Evolutionary conservation across 2,113 vertebrate genomes (phyloP).

Genomic region (Brevimyrus niger): DNA sequence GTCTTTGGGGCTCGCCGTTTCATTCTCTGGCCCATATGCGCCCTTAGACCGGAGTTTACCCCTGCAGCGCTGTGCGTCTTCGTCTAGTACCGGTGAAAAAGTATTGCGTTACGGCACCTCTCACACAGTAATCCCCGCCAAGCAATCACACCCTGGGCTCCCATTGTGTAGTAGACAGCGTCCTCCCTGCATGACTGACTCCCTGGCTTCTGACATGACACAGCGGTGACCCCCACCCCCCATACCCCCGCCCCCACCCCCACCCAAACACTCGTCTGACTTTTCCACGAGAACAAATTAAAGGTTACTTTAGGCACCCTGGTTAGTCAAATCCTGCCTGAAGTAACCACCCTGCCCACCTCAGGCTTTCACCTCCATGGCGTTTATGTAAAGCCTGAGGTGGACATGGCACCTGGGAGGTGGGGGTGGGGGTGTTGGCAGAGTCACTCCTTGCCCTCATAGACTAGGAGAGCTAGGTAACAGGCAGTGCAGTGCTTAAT

Average conservation of each 20-base stretch:
- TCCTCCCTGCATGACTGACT: slow-evolving; percentile 21
- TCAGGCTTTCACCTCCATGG: not conserved
- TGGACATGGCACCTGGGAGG: not conserved
- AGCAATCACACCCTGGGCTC: slow-evolving; percentile 7
- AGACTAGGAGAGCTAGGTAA: not conserved
- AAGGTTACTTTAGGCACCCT: not conserved
- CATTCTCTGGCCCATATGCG: not conserved
- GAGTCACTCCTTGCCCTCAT: not conserved
- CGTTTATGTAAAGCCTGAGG: slow-evolving; percentile 19
- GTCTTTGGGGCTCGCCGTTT: not conserved
- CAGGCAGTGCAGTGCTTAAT: not conserved
- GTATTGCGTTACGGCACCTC: not conserved
- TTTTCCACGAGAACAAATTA: not conserved
- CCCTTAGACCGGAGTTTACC: not conserved
- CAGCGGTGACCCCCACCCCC: not conserved
- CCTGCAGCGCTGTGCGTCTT: not conserved
- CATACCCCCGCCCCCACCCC: not conserved
- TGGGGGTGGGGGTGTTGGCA: not conserved
- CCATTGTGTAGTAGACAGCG: slow-evolving; percentile 7
- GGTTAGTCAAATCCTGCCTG: not conserved
- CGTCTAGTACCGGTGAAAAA: not conserved
- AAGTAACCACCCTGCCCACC: not conserved
- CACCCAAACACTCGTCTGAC: not conserved
- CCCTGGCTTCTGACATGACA: slow-evolving; percentile 1
- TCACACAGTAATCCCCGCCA: not conserved